A percentile compares a stretch with the other conserved stretches of the same genome.
phyloP scores from a whole-genome alignment of 2,888 invertebrate species.

The Thera obeliscata region DNA sequence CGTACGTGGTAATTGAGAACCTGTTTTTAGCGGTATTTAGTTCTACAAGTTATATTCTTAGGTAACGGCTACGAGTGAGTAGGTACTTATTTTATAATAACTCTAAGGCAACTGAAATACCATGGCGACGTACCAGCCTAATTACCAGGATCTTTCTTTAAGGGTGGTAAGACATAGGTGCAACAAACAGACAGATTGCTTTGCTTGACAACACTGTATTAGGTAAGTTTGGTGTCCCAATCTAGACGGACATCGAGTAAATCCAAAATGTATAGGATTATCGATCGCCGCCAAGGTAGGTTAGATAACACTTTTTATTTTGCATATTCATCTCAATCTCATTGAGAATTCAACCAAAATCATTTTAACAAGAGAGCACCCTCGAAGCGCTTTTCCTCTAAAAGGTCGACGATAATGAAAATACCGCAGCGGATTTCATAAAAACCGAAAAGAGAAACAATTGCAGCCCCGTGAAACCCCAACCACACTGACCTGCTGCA shows the following conservation, averaged over 20 bases:
- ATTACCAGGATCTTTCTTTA: not conserved
- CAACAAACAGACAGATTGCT: no score
- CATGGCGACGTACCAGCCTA: not conserved
- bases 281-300: no score
- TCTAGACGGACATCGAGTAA: no score
- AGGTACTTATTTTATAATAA: no score
- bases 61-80: no score
- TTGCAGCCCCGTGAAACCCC: constrained; percentile 28
- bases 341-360: constrained; percentile 9
- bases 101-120: no score
- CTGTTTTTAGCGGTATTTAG: no score
- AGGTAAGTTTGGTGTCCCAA: no score
- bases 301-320: not conserved
- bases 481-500: constrained; percentile 12
- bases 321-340: not conserved
- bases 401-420: constrained; percentile 26
- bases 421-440: constrained; percentile 37
- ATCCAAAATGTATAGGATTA: no score
- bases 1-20: no score
- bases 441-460: constrained; percentile 38
- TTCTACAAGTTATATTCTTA: no score
- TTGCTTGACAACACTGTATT: no score
- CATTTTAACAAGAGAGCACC: not conserved
- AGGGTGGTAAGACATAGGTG: not conserved
- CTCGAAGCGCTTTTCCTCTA: not conserved